phyloP scores from a whole-genome alignment of 2,113 vertebrate species.

The Amblyornis subalaris region DNA sequence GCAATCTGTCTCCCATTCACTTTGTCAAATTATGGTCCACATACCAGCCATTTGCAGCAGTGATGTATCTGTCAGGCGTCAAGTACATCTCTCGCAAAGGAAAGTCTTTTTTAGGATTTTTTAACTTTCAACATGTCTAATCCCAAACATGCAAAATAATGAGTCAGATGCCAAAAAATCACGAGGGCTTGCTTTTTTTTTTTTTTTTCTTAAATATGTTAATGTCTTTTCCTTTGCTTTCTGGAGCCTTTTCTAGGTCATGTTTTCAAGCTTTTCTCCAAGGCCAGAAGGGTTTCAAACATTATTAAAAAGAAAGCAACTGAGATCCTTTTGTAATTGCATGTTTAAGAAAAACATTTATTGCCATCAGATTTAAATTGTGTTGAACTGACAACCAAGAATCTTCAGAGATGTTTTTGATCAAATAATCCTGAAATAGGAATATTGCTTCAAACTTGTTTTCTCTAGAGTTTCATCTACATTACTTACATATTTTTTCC shows the following conservation, averaged over 20 bases:
- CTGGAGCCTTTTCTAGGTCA: slow-evolving; percentile 36
- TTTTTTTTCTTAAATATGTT: background rate
- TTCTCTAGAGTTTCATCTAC: background rate
- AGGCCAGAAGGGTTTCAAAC: background rate
- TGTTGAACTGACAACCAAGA: background rate
- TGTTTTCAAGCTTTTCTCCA: slow-evolving; percentile 38
- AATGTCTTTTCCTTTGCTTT: slow-evolving; percentile 14
- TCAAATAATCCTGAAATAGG: background rate
- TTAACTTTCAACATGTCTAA: slow-evolving; percentile 42
- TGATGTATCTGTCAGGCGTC: slow-evolving; percentile 44
- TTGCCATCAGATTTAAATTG: background rate
- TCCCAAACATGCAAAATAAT: slow-evolving; percentile 49
- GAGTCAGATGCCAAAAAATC: slow-evolving; percentile 33
- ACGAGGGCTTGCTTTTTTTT: background rate
- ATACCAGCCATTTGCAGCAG: slow-evolving; percentile 35
- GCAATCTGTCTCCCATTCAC: slow-evolving; percentile 48
- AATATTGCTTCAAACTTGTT: background rate
- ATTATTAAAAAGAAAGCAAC: background rate
- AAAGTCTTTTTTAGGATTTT: slow-evolving; percentile 36
- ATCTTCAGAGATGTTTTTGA: slow-evolving; percentile 16
- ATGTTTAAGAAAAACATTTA: slow-evolving; percentile 9
- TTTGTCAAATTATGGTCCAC: slow-evolving; percentile 50
- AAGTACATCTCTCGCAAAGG: slow-evolving; percentile 35
- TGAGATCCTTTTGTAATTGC: background rate
- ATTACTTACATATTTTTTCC: background rate